phyloP scores from a whole-genome alignment of 2,113 vertebrate genomes.

The Gambusia holbrooki region DNA sequence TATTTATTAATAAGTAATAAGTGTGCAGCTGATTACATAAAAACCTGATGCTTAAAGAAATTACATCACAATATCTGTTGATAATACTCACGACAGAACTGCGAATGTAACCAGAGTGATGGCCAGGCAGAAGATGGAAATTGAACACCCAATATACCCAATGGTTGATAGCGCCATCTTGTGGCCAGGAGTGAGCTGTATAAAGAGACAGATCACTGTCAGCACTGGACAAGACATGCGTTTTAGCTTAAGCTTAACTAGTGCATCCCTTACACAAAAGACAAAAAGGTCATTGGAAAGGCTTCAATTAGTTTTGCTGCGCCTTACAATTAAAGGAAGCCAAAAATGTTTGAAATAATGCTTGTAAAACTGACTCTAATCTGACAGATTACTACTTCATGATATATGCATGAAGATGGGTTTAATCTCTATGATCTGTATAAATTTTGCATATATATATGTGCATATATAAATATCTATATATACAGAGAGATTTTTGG shows the following conservation, averaged over 20 bases:
- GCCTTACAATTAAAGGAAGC: not conserved
- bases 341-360: constrained; percentile 9
- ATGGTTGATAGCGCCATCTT: constrained; percentile 94
- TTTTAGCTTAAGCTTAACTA: not conserved
- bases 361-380: constrained; percentile 8
- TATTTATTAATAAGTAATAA: not conserved
- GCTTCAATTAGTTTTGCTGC: not conserved
- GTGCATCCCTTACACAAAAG: not conserved
- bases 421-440: not conserved
- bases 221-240: constrained; percentile 6
- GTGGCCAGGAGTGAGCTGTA: constrained; percentile 86
- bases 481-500: not conserved
- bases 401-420: not conserved
- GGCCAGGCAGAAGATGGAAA: constrained; percentile 91
- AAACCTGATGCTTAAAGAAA: not conserved
- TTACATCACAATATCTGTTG: not conserved
- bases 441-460: not conserved
- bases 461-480: not conserved
- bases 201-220: constrained; percentile 23
- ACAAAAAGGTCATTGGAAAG: not conserved
- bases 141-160: constrained; percentile 92
- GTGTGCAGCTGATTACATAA: not conserved
- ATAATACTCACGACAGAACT: constrained; percentile 91
- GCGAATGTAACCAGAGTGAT: constrained; percentile 95
- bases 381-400: not conserved